Percentiles rank a stretch among this genome's conserved stretches.
phyloP scores from a whole-genome alignment of 2,113 vertebrate genomes.

The Vulpes ferrilata region DNA sequence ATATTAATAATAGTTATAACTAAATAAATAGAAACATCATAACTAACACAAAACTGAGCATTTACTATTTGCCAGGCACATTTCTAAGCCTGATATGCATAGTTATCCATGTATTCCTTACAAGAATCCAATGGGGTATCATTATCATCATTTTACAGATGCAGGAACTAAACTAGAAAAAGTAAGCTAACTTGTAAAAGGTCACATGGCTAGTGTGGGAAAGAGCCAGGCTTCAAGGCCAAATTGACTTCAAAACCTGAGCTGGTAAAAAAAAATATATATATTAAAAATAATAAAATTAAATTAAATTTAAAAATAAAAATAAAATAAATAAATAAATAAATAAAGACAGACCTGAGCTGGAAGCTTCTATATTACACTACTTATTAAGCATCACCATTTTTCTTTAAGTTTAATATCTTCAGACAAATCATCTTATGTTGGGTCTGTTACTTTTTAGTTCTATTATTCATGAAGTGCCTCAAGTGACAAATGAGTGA shows the following conservation, averaged over 20 bases:
- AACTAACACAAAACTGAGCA: background rate
- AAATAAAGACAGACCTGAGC: background rate
- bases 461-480: background rate
- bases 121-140: background rate
- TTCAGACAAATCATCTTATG: background rate
- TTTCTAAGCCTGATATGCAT: background rate
- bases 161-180: background rate
- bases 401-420: background rate
- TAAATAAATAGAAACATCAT: background rate
- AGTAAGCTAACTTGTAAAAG: background rate
- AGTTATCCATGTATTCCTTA: background rate
- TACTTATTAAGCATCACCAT: background rate
- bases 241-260: background rate
- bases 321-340: too few relatives aligned
- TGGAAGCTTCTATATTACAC: background rate
- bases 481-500: background rate
- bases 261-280: background rate
- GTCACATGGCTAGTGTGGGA: background rate
- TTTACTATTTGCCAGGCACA: background rate
- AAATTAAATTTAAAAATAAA: too few relatives aligned
- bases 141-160: background rate
- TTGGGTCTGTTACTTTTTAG: background rate
- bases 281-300: too few relatives aligned
- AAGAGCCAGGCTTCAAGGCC: background rate
- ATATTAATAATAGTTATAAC: conserved; percentile 3